Percentiles rank a stretch among this genome's conserved stretches.
phyloP scores from a whole-genome alignment of 2,113 vertebrate genomes.

The Eretmochelys imbricata region DNA sequence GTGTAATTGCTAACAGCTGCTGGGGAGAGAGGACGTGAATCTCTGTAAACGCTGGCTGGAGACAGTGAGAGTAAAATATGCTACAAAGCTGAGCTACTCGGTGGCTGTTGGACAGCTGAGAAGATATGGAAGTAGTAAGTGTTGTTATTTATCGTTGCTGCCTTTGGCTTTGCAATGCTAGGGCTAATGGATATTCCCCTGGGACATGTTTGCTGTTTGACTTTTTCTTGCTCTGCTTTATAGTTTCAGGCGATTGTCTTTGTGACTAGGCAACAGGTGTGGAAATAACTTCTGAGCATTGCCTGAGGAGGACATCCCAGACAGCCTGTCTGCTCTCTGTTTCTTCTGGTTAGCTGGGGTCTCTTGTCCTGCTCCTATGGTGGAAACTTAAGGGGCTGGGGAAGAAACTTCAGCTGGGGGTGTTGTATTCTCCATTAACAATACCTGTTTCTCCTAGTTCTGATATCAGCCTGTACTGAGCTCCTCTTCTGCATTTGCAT shows the following conservation, averaged over 20 bases:
- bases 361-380: not conserved
- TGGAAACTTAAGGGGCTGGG: not conserved
- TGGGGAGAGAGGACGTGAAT: not conserved
- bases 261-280: accelerated
- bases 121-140: constrained; percentile 60
- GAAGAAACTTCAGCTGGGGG: not conserved
- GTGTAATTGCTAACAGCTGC: accelerated
- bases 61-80: accelerated
- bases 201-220: not conserved
- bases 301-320: accelerated
- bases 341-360: accelerated
- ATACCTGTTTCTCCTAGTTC: accelerated
- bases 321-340: accelerated
- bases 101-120: not conserved
- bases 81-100: not conserved
- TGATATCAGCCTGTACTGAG: accelerated
- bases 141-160: not conserved
- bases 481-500: not conserved
- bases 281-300: accelerated
- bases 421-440: not conserved
- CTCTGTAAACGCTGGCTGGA: accelerated
- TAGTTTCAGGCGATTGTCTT: not conserved
- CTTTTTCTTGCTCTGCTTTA: accelerated
- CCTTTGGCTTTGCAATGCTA: not conserved
- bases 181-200: accelerated